These are phyloP conservation scores for Pterocles gutturalis DNA, from an alignment of 2,113 vertebrate species.

Conservation along the genomic window DNA sequence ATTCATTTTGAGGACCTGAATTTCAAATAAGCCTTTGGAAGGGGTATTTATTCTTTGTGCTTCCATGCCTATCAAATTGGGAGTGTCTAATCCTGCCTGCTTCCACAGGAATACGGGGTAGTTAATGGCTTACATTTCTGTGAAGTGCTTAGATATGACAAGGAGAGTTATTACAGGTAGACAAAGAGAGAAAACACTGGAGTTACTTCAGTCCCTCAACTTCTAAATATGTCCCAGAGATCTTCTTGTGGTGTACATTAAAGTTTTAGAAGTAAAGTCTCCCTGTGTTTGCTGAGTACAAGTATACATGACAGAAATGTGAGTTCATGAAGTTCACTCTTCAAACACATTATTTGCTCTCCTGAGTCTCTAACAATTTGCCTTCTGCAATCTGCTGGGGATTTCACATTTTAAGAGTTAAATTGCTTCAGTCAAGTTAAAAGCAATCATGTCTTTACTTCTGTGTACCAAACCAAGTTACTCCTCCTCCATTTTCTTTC, in stretches of 20 bases:
- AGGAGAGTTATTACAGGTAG: neutral
- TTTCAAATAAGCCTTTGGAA: neutral
- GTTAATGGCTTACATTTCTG: neutral
- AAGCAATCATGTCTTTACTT: neutral
- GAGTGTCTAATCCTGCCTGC: neutral
- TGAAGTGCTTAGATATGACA: neutral
- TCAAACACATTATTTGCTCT: constrained; percentile 9
- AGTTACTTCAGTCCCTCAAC: neutral
- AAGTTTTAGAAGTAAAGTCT: constrained; percentile 18
- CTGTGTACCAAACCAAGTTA: neutral
- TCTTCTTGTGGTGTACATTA: neutral
- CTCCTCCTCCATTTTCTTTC: neutral
- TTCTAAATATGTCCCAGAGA: neutral
- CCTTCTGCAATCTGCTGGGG: neutral
- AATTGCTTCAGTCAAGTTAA: neutral
- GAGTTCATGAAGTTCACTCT: neutral
- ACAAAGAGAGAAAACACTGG: neutral
- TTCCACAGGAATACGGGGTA: neutral
- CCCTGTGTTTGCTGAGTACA: constrained; percentile 12
- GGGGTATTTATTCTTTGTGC: neutral
- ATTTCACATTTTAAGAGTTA: constrained; percentile 11
- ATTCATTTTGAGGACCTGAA: neutral
- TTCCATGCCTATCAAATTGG: neutral
- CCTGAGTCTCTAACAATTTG: neutral
- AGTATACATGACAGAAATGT: neutral